These are phyloP conservation scores for Tyto alba DNA, from an alignment of 2,113 vertebrate species.

Conservation along the genomic window DNA sequence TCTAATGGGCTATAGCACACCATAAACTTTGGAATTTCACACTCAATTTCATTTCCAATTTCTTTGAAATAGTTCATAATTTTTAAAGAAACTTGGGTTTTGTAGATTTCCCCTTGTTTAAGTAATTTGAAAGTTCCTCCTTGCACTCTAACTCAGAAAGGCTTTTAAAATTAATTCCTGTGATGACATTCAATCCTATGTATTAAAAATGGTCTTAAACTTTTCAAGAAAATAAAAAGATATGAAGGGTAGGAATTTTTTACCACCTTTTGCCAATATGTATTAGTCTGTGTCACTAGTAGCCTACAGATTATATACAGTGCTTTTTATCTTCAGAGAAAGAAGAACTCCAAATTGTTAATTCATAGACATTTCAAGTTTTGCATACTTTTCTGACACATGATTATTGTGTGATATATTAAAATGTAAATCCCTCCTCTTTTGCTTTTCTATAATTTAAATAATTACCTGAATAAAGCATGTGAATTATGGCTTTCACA, in stretches of 20 bases:
- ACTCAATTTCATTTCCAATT: neutral
- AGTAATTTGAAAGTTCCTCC: neutral
- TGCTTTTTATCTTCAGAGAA: neutral
- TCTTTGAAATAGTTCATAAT: neutral
- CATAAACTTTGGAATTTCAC: neutral
- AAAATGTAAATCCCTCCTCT: constrained; percentile 23
- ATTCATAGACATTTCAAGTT: neutral
- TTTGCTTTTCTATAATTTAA: constrained; percentile 43
- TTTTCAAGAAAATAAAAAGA: neutral
- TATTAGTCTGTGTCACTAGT: neutral
- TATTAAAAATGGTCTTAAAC: neutral
- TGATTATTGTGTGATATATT: constrained; percentile 19
- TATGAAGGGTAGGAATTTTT: neutral
- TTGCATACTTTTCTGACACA: neutral
- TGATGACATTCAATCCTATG: neutral
- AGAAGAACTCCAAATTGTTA: neutral
- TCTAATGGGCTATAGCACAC: neutral
- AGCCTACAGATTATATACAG: neutral
- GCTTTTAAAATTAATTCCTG: neutral
- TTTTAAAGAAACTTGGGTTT: neutral
- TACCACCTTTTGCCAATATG: neutral
- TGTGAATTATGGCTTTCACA: constrained; percentile 36
- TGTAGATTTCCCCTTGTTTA: neutral
- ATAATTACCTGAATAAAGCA: constrained; percentile 55
- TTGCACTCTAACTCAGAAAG: neutral